Conservation (phyloP, 2,888 invertebrate genomes). For the Tipula lateralis region DNA sequence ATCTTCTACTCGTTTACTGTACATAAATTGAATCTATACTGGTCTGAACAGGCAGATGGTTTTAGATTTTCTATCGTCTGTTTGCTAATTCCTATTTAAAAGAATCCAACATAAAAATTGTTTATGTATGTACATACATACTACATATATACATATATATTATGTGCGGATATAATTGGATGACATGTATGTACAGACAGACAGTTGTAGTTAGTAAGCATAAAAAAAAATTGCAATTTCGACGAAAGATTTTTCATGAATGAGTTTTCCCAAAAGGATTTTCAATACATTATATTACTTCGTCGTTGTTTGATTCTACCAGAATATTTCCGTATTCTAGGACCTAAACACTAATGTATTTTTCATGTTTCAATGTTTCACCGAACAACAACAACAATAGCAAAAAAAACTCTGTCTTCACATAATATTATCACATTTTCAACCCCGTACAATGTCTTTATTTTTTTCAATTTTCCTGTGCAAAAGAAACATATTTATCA, state of each 20-base stretch:
- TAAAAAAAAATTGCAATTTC: neutral
- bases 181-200: neutral
- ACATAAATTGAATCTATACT: neutral
- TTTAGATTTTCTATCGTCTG: neutral
- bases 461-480: neutral
- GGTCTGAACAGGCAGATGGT: neutral
- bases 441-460: neutral
- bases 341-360: constrained; percentile 1
- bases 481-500: neutral
- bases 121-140: neutral
- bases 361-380: neutral
- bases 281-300: neutral
- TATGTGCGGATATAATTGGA: neutral
- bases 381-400: neutral
- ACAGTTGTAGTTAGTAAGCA: neutral
- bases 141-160: neutral
- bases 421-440: neutral
- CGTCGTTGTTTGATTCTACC: neutral
- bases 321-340: neutral
- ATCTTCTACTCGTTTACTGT: neutral
- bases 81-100: neutral
- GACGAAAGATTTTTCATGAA: neutral
- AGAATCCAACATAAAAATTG: neutral
- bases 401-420: neutral
- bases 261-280: constrained; percentile 24